These are phyloP conservation scores for Pipistrellus pipistrellus DNA, from an alignment of 2,797 vertebrate genomes.

Conservation along the genomic window DNA sequence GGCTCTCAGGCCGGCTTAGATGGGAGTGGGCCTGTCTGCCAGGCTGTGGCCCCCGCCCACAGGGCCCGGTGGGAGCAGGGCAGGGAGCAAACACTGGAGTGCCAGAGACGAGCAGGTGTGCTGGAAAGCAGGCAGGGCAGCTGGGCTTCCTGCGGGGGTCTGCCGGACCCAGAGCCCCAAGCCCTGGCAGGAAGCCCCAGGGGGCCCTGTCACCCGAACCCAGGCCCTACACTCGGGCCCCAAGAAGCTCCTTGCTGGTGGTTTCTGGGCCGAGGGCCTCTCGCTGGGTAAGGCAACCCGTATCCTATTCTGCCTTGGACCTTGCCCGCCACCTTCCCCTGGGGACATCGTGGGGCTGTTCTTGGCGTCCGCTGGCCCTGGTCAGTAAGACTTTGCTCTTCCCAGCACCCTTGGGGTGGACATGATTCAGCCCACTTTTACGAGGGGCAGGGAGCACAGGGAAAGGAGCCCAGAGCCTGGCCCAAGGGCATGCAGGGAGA, in stretches of 20 bases:
- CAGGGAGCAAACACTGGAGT: neutral
- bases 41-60: neutral
- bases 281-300: neutral
- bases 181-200: neutral
- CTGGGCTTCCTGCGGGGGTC: neutral
- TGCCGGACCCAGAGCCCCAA: neutral
- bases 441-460: neutral
- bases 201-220: neutral
- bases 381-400: neutral
- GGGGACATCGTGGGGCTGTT: neutral
- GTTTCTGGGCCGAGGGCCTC: constrained; percentile 60
- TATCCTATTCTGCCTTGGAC: constrained; percentile 35
- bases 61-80: neutral
- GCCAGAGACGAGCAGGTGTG: neutral
- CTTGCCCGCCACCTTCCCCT: neutral
- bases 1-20: neutral
- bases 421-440: neutral
- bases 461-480: neutral
- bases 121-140: neutral
- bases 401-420: neutral
- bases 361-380: neutral
- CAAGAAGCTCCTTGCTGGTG: neutral
- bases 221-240: neutral
- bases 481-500: neutral
- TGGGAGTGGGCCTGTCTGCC: neutral